phyloP scores from a whole-genome alignment of 2,113 vertebrate species.

The Phalacrocorax carbo region DNA sequence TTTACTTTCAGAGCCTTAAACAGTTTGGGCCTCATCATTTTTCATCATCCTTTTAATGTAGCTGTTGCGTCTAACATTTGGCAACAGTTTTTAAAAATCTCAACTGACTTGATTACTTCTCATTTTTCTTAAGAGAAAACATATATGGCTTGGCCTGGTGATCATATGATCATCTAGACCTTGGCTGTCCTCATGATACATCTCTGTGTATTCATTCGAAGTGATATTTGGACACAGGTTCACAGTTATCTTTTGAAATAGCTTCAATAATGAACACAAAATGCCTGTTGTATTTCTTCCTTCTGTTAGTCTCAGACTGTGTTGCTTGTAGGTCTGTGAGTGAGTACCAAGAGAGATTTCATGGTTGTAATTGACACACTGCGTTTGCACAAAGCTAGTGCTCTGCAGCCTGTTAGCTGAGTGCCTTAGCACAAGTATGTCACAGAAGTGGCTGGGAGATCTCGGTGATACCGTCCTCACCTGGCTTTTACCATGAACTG shows the following conservation, averaged over 20 bases:
- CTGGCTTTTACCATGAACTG: background rate
- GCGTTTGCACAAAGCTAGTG: background rate
- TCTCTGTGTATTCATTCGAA: background rate
- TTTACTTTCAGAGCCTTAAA: background rate
- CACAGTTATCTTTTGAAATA: background rate
- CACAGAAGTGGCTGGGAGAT: background rate
- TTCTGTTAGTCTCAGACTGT: background rate
- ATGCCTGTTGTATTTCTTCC: background rate
- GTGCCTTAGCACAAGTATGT: background rate
- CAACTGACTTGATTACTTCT: background rate
- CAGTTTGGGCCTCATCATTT: background rate
- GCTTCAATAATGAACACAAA: background rate
- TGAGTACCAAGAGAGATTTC: background rate
- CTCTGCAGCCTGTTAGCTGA: background rate
- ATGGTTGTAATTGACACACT: background rate
- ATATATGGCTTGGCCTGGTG: background rate
- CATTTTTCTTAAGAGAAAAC: background rate
- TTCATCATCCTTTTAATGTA: background rate
- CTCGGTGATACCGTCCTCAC: background rate
- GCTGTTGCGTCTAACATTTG: background rate
- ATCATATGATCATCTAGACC: background rate
- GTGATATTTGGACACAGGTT: background rate
- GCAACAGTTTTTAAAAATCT: background rate
- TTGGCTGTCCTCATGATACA: background rate
- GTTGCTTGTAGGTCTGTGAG: background rate